These are phyloP conservation scores for Lydus trimaculatus DNA, from an alignment of 2,888 invertebrate genomes.

Conservation along the genomic window DNA sequence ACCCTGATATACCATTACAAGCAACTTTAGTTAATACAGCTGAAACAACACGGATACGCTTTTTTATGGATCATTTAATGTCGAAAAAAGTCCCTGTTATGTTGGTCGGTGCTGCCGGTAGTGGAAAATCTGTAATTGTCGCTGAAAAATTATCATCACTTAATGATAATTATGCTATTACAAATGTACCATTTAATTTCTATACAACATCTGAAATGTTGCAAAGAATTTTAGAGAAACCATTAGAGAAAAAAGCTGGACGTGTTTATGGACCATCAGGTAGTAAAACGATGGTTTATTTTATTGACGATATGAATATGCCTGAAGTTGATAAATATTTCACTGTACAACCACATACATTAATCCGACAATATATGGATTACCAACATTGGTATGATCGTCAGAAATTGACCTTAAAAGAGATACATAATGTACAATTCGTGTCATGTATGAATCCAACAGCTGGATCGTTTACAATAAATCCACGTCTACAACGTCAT, in stretches of 20 bases:
- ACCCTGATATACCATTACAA: constrained; percentile 86
- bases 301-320: constrained; percentile 97
- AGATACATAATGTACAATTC: constrained; percentile 93
- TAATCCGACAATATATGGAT: constrained; percentile 92
- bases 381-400: constrained; percentile 97
- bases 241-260: constrained; percentile 94
- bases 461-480: constrained; percentile 93
- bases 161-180: constrained; percentile 79
- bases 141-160: constrained; percentile 80
- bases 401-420: constrained; percentile 83
- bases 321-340: constrained; percentile 95
- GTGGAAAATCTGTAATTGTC: constrained; percentile 92
- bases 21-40: constrained; percentile 80
- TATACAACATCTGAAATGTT: constrained; percentile 95
- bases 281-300: constrained; percentile 91
- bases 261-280: constrained; percentile 93
- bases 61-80: constrained; percentile 87
- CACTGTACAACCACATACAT: constrained; percentile 94
- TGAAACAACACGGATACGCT: constrained; percentile 83
- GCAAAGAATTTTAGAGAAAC: constrained; percentile 87
- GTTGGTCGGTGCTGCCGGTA: constrained; percentile 89
- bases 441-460: constrained; percentile 97
- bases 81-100: constrained; percentile 83
- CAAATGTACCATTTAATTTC: constrained; percentile 93
- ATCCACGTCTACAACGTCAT: constrained; percentile 87